Percentiles rank a stretch among this genome's conserved stretches.
Conservation (phyloP, 37 sponge, comb jelly and placozoan species). For the Dysidea cf. avara region DNA sequence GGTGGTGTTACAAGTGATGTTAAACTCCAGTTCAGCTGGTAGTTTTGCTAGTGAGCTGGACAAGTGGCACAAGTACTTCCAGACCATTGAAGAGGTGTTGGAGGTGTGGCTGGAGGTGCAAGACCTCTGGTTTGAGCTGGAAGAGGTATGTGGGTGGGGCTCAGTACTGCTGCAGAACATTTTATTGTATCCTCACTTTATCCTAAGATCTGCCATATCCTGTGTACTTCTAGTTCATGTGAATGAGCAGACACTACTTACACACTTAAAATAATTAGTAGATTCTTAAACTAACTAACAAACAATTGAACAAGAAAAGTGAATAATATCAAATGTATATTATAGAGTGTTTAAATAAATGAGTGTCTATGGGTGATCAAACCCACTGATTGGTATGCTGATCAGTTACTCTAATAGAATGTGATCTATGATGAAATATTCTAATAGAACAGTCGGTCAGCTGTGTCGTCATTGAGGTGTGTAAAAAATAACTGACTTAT, state of each 20-base stretch:
- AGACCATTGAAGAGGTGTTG: conserved; percentile 85
- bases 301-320: too few species aligned
- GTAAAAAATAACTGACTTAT: too few species aligned
- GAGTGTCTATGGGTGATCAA: too few species aligned
- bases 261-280: background rate
- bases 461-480: too few species aligned
- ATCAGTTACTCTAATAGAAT: too few species aligned
- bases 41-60: conserved; percentile 70
- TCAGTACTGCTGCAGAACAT: background rate
- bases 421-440: too few species aligned
- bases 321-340: too few species aligned
- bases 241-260: background rate
- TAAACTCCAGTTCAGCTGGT: conserved; percentile 57
- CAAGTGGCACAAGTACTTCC: conserved; percentile 77
- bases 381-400: too few species aligned
- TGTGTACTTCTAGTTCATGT: conserved; percentile 12
- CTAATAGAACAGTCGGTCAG: too few species aligned
- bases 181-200: background rate
- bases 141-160: conserved; percentile 40
- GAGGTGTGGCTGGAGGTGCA: conserved; percentile 72
- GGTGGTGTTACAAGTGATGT: too few species aligned
- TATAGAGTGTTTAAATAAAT: too few species aligned
- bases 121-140: conserved; percentile 68
- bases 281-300: too few species aligned
- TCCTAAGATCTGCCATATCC: background rate